A percentile compares a stretch with the other conserved stretches of the same genome.
Conservation (phyloP, 2,888 invertebrate species). For the Plusia festucae region DNA sequence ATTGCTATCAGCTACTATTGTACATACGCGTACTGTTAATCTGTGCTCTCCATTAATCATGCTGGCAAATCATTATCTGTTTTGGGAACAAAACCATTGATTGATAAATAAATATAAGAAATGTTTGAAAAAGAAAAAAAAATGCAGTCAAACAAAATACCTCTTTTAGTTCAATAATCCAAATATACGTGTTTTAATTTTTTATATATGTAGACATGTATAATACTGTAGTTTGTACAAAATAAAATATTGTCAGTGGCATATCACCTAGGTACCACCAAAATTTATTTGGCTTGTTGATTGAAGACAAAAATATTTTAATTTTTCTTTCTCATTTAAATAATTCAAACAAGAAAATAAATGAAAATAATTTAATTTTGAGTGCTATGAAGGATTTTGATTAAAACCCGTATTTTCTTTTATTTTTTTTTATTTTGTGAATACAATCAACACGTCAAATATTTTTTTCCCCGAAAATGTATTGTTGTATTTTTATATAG, state of each 20-base stretch:
- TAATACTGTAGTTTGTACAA: conserved; percentile 72
- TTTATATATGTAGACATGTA: conserved; percentile 60
- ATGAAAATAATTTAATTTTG: no score
- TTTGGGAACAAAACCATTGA: conserved; percentile 82
- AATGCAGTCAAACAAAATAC: conserved; percentile 58
- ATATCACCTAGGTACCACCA: conserved; percentile 83
- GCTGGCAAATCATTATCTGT: conserved; percentile 76
- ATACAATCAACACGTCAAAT: conserved; percentile 60
- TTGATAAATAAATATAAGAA: conserved; percentile 43
- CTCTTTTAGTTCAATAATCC: conserved; percentile 64
- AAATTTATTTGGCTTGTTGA: conserved; percentile 65
- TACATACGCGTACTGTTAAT: conserved; percentile 56
- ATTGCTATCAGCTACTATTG: conserved; percentile 63
- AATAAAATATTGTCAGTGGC: conserved; percentile 77
- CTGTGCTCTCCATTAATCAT: conserved; percentile 57
- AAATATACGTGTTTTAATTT: conserved; percentile 65
- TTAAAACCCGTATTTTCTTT: background rate
- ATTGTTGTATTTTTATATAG: conserved; percentile 88
- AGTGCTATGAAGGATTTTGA: no score
- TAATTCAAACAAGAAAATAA: no score
- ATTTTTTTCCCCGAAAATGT: conserved; percentile 68
- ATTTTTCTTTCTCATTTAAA: background rate
- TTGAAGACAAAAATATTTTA: conserved; percentile 2
- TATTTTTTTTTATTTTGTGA: background rate
- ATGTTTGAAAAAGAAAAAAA: conserved; percentile 41